Evolutionary conservation across 1,140 invertebrate species (phyloP), one percentile per base, ranked within the genome.

Genomic region (Batillaria attramentaria): DNA sequence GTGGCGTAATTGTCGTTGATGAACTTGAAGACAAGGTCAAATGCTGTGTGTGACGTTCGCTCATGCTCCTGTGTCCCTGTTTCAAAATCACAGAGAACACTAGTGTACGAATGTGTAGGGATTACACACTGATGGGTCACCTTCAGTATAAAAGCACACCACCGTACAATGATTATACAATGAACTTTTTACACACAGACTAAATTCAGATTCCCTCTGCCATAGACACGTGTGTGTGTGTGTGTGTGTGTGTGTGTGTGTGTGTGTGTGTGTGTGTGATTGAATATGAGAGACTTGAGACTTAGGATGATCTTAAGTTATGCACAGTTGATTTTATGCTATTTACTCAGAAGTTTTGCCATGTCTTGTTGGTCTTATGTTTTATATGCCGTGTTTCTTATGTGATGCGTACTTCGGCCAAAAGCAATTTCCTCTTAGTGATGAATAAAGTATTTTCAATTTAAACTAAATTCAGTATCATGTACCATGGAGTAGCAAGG

Each of bases 11-110:
- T 84, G 65, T 81, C 60, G 37, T 81, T 79, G 46, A 90, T 81
- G 68, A 85, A 89, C 79, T 87, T 81, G 72, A 89, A 90, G 54
- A 88, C 81, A 1, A 86, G 86, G 10, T 82, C 70, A 68, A 89
- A 86, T 72, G 83, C 83, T 41, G 82, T 82, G 68, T 79, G 85
- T 4, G 87, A 89, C 20, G 89, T 90, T 66, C 83, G 77, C 50
- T 88, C 87, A 68, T 90, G 89, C 43, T 83, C 78, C 13, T 57
- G 41, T 31, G 83, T 82, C 33, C 85, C 85, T 87, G 73, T 41
- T 79, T 33, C 77, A 20, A 79, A n/a, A 78, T 35, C 68, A 46
- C 13, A 62, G n/a, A n/a, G n/a, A 37, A n/a, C 35, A 20, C 43
- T 18, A 33, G 24, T 50, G 31, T 37, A 46, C 20, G 50, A 3